Conservation (phyloP, 1,140 invertebrate species). For the Camponotus pennsylvanicus region DNA sequence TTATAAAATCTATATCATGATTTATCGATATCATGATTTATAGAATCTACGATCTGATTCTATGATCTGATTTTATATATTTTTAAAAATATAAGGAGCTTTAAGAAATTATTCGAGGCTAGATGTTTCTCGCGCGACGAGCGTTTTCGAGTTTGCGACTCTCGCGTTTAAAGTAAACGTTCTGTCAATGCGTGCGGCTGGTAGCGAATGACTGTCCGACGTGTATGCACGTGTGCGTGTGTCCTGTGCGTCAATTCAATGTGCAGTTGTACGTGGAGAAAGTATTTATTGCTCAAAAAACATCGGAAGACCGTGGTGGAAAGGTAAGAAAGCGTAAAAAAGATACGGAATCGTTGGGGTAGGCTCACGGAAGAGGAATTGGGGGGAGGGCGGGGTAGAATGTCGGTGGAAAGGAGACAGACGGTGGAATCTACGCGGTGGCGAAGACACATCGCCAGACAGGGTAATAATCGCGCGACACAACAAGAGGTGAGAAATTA, state of each 20-base stretch:
- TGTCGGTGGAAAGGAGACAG: constrained; percentile 7
- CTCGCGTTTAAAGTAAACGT: constrained; percentile 10
- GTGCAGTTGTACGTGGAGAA: constrained; percentile 85
- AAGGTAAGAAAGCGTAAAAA: constrained; percentile 69
- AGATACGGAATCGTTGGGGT: constrained; percentile 67
- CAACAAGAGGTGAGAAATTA: constrained; percentile 64
- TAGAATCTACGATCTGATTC: constrained; percentile 14
- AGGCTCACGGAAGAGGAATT: constrained; percentile 69
- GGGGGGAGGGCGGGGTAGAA: constrained; percentile 63
- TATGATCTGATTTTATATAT: constrained; percentile 5
- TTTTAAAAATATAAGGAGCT: not conserved
- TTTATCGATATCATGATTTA: not conserved
- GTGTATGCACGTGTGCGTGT: constrained; percentile 71
- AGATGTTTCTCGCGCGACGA: not conserved
- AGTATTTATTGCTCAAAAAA: constrained; percentile 87
- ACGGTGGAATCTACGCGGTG: constrained; percentile 43
- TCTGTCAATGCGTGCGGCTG: constrained; percentile 69
- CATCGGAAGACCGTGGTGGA: constrained; percentile 79
- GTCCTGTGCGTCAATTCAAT: constrained; percentile 86
- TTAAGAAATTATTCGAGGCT: not conserved
- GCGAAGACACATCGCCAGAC: constrained; percentile 60
- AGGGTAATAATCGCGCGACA: constrained; percentile 66
- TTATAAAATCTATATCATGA: constrained; percentile 14
- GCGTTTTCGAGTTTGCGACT: not conserved
- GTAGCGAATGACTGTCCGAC: constrained; percentile 64